Evolutionary conservation across 2,113 vertebrate genomes (phyloP), one percentile per base, ranked within the genome.

Genomic region (Oryzias javanicus): DNA sequence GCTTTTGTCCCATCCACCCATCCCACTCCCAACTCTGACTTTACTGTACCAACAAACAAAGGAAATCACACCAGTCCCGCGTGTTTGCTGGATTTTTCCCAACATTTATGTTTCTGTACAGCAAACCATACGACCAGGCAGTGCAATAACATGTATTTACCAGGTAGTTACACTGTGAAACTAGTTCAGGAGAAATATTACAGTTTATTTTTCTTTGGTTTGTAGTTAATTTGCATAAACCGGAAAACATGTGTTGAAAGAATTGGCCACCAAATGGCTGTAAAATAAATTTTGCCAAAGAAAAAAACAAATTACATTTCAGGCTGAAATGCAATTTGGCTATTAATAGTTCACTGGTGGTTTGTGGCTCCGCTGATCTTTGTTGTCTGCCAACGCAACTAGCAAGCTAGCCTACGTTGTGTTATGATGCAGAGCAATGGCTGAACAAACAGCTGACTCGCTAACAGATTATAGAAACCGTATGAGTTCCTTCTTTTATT

Each of bases 371-470:
- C 42, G 49, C 42, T 60, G 27, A 83, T 81, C 76, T 85, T 87
- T 89, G 84, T 89, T 86, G 79, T 86, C 76, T 81, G 42, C 55
- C 44, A 52, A 52, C 41, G 46, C 63, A 73, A 60, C 85, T 74
- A 86, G 82, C 79, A 60, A 67, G 59, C 77, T 79, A 85, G 87
- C 84, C 77, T 85, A 78, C 84, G 82, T 88, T 82, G 72, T 89
- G 81, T 90, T 88, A 47, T 88, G 83, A 85, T 87, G 76, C 76
- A 70, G 63, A 86, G 77, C 58, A 83, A 86, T 75, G 81, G 84
- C 87, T 78, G 76, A 49, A 70, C 67, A 67, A 54, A 56, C 13
- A 63, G 20, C 27, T 49, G 41, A n/a, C 52, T 35, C 35, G 35
- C 35, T 35, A 35, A 35, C 35, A 35, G 2, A 12, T 35, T 35